Evolutionary conservation across 1,140 invertebrate genomes (phyloP), one percentile per base, ranked within the genome.

Genomic region (Drusus annulatus): DNA sequence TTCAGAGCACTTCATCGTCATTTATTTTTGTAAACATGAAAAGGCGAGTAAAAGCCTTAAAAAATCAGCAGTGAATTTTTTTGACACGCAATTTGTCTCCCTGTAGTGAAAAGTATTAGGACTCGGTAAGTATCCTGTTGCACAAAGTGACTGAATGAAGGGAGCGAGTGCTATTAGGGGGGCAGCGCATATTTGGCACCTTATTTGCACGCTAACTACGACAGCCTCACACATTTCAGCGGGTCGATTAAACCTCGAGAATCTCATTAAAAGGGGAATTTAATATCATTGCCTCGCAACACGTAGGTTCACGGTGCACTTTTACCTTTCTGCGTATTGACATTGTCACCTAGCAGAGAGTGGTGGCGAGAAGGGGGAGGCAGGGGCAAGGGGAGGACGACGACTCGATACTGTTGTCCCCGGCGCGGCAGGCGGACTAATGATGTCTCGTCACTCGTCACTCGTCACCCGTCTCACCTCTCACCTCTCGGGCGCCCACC

Each of bases 121-220:
- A 58, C 62, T 68, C 68, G 50, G 28, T 54, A 8, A 75, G 78
- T 81, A 81, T 81, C 80, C 51, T 78, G 74, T 81, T 73, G 80
- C 80, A 73, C 80, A 81, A 81, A 81, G 80, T 63, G 50, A 73
- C 56, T 36, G 31, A 4, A 8, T 36, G 5, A 7, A 36, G 25
- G 68, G 79, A 28, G 65, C 7, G 51, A 36, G 65, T n/a, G n/a
- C n/a, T n/a, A n/a, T n/a, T n/a, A n/a, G n/a, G n/a, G n/a, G n/a
- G n/a, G n/a, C n/a, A n/a, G n/a, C n/a, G n/a, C n/a, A n/a, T n/a
- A n/a, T n/a, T n/a, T n/a, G n/a, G n/a, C n/a, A n/a, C n/a, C n/a
- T n/a, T n/a, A n/a, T n/a, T n/a, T n/a, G n/a, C n/a, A 68, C 74
- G 80, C 58, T 65, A 68, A 17, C 74, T 81, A 71, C 71, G 76